Base-by-base conservation (phyloP, 1,140 invertebrate genomes). In the Zaprionus lachaisei region DNA sequence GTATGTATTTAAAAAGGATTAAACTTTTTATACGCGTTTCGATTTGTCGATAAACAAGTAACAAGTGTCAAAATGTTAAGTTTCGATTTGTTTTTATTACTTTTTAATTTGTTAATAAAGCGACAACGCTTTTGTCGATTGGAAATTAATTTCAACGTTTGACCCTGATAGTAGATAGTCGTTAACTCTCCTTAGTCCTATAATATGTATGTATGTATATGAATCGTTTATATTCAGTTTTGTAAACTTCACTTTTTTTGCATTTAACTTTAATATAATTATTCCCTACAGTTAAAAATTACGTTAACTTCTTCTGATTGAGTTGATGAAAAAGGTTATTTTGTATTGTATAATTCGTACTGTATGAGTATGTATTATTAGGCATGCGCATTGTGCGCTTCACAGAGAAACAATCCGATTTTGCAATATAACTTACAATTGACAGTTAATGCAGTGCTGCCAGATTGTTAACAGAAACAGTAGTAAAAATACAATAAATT, bases 301-400 rank as follows among this genome's bases (percentile, higher is more conserved):
- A 57, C 22, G n/a, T 11, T 55, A 47, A 58, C 38, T 44, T 9
- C 5, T 57, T 55, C 54, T 22, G 55, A 62, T 41, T 24, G 55
- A 51, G 54, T 67, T 67, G 69, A 80, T 67, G 66, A 80, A 77
- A 83, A 72, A 62, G 49, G 41, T 74, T 78, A 80, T 83, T 84
- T 80, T 78, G 78, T 84, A 84, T 84, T 84, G 82, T 84, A 84
- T 84, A 84, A 84, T 84, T 83, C 49, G 22, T 38, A 47, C 11
- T 38, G 47, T 65, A 47, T 66, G 54, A 34, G 57, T 61, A 49
- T 38, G 20, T 41, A 57, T 17, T 7, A 55, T 20, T 2, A 63
- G 26, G 24, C 82, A 83, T 83, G 82, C 81, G 81, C 77, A 47
- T 9, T 56, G 82, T 73, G 81, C 81, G 38, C 11, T 56, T 24